Base-by-base conservation (phyloP, 2,113 vertebrate genomes). In the Pachyramphus minor region DNA sequence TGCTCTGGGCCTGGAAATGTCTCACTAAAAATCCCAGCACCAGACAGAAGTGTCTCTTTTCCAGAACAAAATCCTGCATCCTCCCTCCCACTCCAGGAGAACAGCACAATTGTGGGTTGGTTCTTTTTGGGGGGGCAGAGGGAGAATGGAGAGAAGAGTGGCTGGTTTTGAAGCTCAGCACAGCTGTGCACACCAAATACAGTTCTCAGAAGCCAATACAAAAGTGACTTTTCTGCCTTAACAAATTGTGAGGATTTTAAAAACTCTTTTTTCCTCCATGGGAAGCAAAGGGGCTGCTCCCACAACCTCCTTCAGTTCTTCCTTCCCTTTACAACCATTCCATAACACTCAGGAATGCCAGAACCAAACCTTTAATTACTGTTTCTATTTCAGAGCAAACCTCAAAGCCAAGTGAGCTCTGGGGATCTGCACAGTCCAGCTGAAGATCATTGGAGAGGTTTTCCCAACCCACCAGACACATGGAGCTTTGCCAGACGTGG, bases 51-150 rank as follows among this genome's bases (percentile, higher is more conserved):
- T 0, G 14, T 12, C 23, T 77, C 47, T 47, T 37, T 7, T 11
- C 11, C 19, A 6, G 39, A 53, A 13, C 18, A 11, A 14, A 35
- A 8, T 6, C 8, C 10, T 13, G 5, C 24, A 9, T 3, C 41
- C 14, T 37, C 37, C 19, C 30, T 4, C 2, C 8, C 2, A 0
- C 14, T 10, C 25, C 9, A 0, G 0, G 11, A 44, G 45, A 72
- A 8, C 37, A 6, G 14, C 0, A 20, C 2, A 2, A 1, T 11
- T 16, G 15, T 1, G 55, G 53, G 13, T 1, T 5, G 21, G 41
- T 0, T 8, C 9, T 12, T 30, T 11, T 2, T 1, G 5, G 9
- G 31, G 6, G 5, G 31, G 9, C 58, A 19, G 63, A 55, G 35
- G 68, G 44, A 35, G 37, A 12, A 31, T 23, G 42, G 28, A 47